Conservation (phyloP, 2,797 vertebrate species). For the Tangara arthus region DNA sequence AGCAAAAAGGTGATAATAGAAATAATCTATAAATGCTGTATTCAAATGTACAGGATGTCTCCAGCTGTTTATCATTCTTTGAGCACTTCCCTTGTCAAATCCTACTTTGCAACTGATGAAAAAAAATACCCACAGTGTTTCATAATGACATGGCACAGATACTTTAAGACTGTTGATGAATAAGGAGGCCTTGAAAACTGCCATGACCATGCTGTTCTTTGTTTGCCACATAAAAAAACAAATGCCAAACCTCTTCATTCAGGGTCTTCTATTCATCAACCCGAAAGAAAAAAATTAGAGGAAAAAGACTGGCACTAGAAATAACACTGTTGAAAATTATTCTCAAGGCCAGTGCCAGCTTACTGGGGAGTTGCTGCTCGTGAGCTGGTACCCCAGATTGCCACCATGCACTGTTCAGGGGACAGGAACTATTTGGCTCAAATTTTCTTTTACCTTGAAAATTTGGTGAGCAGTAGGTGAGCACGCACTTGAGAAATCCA, state of each 20-base stretch:
- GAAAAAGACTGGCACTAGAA: neutral
- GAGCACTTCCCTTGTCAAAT: neutral
- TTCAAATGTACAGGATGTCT: neutral
- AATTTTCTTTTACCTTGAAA: neutral
- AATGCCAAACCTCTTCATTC: constrained; percentile 18
- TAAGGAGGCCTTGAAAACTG: constrained; percentile 44
- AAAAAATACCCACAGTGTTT: constrained; percentile 25
- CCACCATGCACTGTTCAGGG: neutral
- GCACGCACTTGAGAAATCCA: neutral
- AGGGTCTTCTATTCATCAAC: constrained; percentile 34
- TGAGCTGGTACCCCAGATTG: neutral
- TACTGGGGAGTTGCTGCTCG: neutral
- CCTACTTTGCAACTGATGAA: neutral
- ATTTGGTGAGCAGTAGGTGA: neutral
- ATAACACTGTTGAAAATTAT: neutral
- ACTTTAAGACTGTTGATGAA: constrained; percentile 25
- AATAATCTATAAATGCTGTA: constrained; percentile 1
- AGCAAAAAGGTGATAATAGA: neutral
- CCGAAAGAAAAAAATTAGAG: neutral
- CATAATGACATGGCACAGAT: constrained; percentile 3
- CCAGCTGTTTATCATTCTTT: neutral
- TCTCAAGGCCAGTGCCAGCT: neutral
- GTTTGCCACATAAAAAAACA: constrained; percentile 19
- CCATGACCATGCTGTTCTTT: neutral
- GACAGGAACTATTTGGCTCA: neutral